Evolutionary conservation across 1,140 invertebrate genomes (phyloP).

Genomic region (Drosophila bocki): DNA sequence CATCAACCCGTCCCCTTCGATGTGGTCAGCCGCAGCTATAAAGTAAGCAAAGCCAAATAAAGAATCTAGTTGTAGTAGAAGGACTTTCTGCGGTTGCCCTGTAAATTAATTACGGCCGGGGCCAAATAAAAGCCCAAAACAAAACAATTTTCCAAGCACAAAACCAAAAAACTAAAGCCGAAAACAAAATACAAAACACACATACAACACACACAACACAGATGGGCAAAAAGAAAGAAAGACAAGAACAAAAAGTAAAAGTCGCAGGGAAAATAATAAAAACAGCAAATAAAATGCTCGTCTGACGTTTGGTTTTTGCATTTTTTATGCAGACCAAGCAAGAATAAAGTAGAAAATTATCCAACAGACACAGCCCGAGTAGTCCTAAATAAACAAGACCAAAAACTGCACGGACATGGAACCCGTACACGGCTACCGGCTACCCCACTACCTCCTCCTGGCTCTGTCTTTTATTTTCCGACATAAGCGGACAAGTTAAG

Average conservation of each 20-base stretch:
- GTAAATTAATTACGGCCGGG: slow-evolving; percentile 69
- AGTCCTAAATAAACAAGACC: slow-evolving; percentile 79
- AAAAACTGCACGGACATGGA: slow-evolving; percentile 69
- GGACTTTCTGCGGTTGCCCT: slow-evolving; percentile 55
- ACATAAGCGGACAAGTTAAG: slow-evolving; percentile 60
- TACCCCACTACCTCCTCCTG: background rate
- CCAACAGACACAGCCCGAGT: slow-evolving; percentile 56
- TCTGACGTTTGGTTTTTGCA: slow-evolving; percentile 64
- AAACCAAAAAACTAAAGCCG: slow-evolving; percentile 24
- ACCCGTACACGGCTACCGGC: slow-evolving; percentile 7
- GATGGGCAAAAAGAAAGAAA: background rate
- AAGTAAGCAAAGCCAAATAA: slow-evolving; percentile 57
- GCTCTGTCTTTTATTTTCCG: slow-evolving; percentile 15
- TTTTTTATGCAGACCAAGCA: slow-evolving; percentile 70
- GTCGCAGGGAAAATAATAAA: slow-evolving; percentile 44
- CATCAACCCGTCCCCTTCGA: background rate
- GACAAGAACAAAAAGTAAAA: slow-evolving; percentile 4
- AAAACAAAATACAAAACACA: slow-evolving; percentile 28
- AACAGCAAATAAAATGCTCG: slow-evolving; percentile 59
- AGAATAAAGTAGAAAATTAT: slow-evolving; percentile 61
- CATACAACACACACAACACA: slow-evolving; percentile 3
- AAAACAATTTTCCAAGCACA: slow-evolving; percentile 51
- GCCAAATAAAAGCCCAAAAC: slow-evolving; percentile 44
- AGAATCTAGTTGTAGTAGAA: slow-evolving; percentile 39
- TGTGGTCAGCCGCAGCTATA: slow-evolving; percentile 44